These are phyloP conservation scores for Elephas maximus DNA, from an alignment of 2,113 vertebrate species.

Conservation along the genomic window DNA sequence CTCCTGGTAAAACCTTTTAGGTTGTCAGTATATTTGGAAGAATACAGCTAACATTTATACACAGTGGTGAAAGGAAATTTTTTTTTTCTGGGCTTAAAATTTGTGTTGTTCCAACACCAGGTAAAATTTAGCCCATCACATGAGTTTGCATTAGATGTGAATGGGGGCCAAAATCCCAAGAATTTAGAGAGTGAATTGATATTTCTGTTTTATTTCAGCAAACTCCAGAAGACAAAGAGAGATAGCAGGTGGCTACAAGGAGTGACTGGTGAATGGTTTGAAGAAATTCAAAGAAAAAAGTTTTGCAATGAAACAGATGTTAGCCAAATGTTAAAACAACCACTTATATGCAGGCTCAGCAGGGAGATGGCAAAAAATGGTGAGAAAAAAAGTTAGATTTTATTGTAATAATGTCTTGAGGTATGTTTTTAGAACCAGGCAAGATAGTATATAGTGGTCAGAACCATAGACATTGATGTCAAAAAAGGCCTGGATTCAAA, in stretches of 20 bases:
- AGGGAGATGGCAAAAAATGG: conserved; percentile 84
- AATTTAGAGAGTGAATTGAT: not conserved
- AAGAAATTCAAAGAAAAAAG: conserved; percentile 92
- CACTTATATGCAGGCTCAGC: conserved; percentile 85
- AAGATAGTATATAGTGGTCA: not conserved
- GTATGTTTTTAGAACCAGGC: not conserved
- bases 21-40: not conserved
- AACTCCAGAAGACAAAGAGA: conserved; percentile 89
- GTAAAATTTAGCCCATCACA: not conserved
- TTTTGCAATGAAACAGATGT: conserved; percentile 89
- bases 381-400: conserved; percentile 79
- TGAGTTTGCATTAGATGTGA: not conserved
- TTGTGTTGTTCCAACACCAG: not conserved
- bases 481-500: not conserved
- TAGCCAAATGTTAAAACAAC: conserved; percentile 88
- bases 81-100: too few species aligned
- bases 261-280: conserved; percentile 91
- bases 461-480: not conserved
- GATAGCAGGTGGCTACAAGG: conserved; percentile 87
- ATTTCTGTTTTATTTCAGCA: conserved; percentile 85
- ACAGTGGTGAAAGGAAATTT: conserved; percentile 22
- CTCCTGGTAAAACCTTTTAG: conserved; percentile 14
- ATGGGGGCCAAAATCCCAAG: not conserved
- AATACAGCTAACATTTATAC: not conserved
- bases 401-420: not conserved